These are phyloP conservation scores for Neuroscelio doddi DNA, from an alignment of 2,888 invertebrate genomes.

Conservation along the genomic window DNA sequence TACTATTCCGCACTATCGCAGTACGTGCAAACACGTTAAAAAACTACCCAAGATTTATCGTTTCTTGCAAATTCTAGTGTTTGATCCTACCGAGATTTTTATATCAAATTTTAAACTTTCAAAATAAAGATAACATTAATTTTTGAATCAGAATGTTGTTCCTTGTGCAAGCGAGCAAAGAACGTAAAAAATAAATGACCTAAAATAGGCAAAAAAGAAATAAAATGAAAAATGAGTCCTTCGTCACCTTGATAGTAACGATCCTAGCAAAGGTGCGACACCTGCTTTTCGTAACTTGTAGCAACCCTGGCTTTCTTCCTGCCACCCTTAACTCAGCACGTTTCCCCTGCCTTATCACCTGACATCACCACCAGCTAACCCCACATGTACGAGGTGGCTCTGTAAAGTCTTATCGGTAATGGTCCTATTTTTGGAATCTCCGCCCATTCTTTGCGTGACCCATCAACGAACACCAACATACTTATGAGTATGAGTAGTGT, in stretches of 20 bases:
- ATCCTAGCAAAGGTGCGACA: background rate
- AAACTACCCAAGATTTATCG: no score
- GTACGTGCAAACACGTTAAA: conserved; percentile 10
- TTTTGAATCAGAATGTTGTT: no score
- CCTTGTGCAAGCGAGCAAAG: no score
- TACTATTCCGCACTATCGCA: conserved; percentile 28
- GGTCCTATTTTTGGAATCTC: conserved; percentile 71
- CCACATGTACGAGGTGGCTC: conserved; percentile 33
- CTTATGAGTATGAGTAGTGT: conserved; percentile 23
- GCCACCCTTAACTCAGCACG: conserved; percentile 18
- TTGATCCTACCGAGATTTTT: no score
- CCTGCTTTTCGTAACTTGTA: background rate
- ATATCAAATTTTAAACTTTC: no score
- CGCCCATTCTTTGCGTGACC: conserved; percentile 71
- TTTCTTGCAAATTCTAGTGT: no score
- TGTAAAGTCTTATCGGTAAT: conserved; percentile 68
- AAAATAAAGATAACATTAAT: no score
- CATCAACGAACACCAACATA: conserved; percentile 45
- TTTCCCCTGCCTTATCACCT: conserved; percentile 67
- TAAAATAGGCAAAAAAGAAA: no score
- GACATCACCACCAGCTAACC: conserved; percentile 63
- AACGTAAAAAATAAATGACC: no score
- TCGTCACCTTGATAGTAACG: no score
- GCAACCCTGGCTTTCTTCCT: conserved; percentile 1
- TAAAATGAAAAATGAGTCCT: no score